Evolutionary conservation across 1,140 invertebrate species (phyloP), one percentile per base, ranked within the genome.

Genomic region (Ceratina japonica): DNA sequence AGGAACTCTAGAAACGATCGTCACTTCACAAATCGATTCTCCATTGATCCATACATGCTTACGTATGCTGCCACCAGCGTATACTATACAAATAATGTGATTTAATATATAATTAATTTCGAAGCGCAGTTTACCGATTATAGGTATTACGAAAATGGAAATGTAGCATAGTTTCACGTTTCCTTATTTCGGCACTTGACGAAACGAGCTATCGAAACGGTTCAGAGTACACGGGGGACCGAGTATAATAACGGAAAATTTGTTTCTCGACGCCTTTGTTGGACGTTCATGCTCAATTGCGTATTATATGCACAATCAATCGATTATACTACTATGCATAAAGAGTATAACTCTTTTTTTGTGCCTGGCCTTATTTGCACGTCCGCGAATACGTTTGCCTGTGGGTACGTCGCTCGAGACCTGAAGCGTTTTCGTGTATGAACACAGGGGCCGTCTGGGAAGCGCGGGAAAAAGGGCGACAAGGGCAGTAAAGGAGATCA

Each of bases 401-500:
- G 44, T 58, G 31, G 37, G 61, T 24, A 58, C 16, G 69, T 62
- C 72, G 59, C 59, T 62, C 37, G 37, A 44, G 5, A 65, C 18
- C 13, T 84, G 66, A 86, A 52, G 61, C 52, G 71, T 76, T 63
- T 63, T 65, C 63, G 27, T 84, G 88, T 90, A 68, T 88, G 90
- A 82, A 86, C 88, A 79, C 92, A 97, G 96, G 98, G 98, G 63
- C 95, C 95, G 64, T 92, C 94, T 72, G 98, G 98, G 63, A 98
- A 97, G 93, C 94, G 97, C 88, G 98, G 98, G 62, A 94, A 96
- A 83, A 97, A 97, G 93, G 98, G 98, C 74, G 97, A 98, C 90
- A 96, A 96, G 89, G 98, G 98, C 71, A 95, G 96, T 87, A 98
- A 98, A 93, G 98, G 98, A 72, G 98, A 98, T 88, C 97, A 98